These are phyloP conservation scores for Calidris pugnax DNA, from an alignment of 2,113 vertebrate species.

Conservation along the genomic window DNA sequence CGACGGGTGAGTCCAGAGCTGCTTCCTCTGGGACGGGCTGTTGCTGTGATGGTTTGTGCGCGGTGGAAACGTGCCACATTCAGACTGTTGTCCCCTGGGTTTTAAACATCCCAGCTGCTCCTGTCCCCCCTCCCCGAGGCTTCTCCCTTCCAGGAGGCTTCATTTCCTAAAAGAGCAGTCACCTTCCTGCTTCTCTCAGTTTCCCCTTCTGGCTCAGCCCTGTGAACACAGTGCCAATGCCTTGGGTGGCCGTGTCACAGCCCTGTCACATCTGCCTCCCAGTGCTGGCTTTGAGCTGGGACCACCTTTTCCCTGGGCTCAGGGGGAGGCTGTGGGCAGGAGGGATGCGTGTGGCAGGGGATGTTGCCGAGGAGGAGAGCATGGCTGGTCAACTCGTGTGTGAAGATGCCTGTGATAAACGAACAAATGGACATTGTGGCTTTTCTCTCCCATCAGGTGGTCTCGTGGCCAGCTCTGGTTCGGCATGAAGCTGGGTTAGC, in stretches of 20 bases:
- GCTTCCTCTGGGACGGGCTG: neutral
- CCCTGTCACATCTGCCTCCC: neutral
- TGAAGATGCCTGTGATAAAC: neutral
- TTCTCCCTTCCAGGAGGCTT: neutral
- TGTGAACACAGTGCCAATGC: rapidly evolving
- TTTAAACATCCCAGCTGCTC: neutral
- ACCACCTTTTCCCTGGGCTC: neutral
- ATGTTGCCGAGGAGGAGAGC: neutral
- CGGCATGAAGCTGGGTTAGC: neutral
- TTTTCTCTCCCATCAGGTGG: neutral
- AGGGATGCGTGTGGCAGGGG: neutral
- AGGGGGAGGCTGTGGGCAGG: neutral
- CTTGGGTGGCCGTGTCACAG: rapidly evolving
- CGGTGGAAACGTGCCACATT: neutral
- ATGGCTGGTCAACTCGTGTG: rapidly evolving
- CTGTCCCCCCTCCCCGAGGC: neutral
- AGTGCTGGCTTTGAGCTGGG: rapidly evolving
- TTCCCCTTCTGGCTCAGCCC: neutral
- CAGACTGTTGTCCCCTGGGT: neutral
- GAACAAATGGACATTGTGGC: neutral
- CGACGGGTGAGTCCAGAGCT: neutral
- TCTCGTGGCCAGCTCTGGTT: neutral
- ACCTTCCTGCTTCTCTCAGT: neutral
- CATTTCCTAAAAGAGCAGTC: neutral
- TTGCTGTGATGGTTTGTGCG: rapidly evolving